These are phyloP conservation scores for Cacatua alba DNA, from an alignment of 2,113 vertebrate genomes.

Conservation along the genomic window DNA sequence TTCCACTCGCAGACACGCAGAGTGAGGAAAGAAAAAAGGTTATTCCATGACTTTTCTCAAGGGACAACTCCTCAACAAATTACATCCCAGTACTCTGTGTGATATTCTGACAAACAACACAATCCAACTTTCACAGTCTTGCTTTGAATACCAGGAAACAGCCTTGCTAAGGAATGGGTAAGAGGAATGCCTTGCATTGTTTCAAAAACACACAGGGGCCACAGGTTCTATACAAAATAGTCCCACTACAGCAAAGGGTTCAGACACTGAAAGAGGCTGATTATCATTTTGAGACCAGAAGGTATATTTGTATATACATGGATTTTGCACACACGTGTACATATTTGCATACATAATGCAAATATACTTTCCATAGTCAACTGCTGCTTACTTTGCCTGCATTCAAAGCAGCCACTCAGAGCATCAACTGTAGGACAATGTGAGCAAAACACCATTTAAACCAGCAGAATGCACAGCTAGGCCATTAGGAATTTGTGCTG, in stretches of 20 bases:
- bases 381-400: neutral
- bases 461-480: neutral
- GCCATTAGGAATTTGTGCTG: neutral
- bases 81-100: neutral
- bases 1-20: neutral
- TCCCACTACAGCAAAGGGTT: neutral
- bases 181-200: neutral
- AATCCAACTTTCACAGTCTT: neutral
- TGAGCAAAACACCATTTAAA: neutral
- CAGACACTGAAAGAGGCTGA: neutral
- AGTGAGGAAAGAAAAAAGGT: neutral
- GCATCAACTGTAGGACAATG: neutral
- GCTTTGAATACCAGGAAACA: slow-evolving; percentile 15
- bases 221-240: neutral
- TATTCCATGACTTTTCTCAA: neutral
- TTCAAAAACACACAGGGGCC: neutral
- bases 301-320: neutral
- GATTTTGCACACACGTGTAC: neutral
- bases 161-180: neutral
- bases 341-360: neutral
- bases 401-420: neutral
- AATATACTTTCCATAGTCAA: neutral
- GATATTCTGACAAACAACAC: neutral
- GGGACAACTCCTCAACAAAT: neutral
- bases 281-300: neutral